Base-by-base conservation (phyloP, 1,140 invertebrate species). In the Hirudo medicinalis region DNA sequence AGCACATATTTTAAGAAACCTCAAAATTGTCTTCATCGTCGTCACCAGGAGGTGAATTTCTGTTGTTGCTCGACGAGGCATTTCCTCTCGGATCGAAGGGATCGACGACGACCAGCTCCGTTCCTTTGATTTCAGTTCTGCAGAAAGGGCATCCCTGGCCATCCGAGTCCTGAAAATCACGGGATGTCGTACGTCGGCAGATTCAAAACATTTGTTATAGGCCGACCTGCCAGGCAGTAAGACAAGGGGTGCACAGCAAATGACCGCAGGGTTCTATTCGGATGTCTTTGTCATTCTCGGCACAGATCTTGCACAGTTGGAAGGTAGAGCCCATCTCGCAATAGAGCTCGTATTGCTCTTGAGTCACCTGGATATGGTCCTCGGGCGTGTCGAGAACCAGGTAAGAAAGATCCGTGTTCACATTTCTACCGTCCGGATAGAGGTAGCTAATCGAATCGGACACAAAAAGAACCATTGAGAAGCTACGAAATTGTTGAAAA, bases 291-390 rank as follows among this genome's bases (percentile, higher is more conserved):
- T 99, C 94, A 80, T 97, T 96, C 82, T 99, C 97, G 0, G 95
- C 94, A 84, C 97, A 99, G 75, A 99, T 99, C 86, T 99, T 99
- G 83, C 97, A 99, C 76, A 99, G 82, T 80, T 99, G 94, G 84
- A 99, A 99, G 73, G 95, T 99, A 78, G 93, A 96, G 27, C 96
- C 96, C 94, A 99, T 99, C 86, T 98, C 94, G 83, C 96, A 99
- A 81, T 99, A 99, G 19, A 99, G 85, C 83, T 99, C 95, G 81
- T 99, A 99, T 83, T 99, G 97, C 81, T 99, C 96, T 80, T 97
- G 92, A 2, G 96, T 98, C n/a, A 99, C 94, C 76, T 91, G 90
- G 75, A 98, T 96, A 0, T 91, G 90, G 0, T 91, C 92, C 54
- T 91, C 91, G 17, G 76, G 75, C 71, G 90, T 91, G 74, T 82